Base-by-base conservation (phyloP, 2,113 vertebrate genomes). In the Prionailurus bengalensis region DNA sequence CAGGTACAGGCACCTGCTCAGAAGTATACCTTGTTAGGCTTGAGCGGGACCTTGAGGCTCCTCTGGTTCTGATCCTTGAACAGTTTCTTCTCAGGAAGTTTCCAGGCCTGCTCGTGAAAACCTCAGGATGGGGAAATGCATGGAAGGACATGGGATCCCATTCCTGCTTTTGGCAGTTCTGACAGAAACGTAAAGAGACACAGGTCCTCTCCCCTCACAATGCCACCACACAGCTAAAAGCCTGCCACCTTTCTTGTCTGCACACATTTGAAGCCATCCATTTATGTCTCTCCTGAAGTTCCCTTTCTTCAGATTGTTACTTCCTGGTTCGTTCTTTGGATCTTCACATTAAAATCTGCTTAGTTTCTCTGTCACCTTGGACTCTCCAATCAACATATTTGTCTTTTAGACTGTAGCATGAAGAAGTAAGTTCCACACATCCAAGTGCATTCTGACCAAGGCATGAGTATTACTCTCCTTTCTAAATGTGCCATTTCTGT, bases 101-200 rank as follows among this genome's bases (percentile, higher is more conserved):
- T 17, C 68, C 45, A 61, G 23, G 3, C 10, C 0, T 74, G 21
- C 13, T 2, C 1, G 2, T 88, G 36, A 83, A 65, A 70, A 53
- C 10, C 17, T 14, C 1, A 0, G 2, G 5, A 9, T 66, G 53
- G 29, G 14, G 21, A 91, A 86, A 80, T 8, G 6, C 11, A 29
- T 9, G 23, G 2, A 0, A 21, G 21, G 15, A 33, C 19, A 19
- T 11, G 16, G 1, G 17, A 4, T 2, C 9, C 9, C 0, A 0
- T 31, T 74, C 27, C 27, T 89, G 33, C 31, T 95, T n/a, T 76
- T 45, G 29, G 70, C 1, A 48, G 8, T 55, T 63, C n/a, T 86
- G 45, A 36, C 58, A 63, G 14, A 9, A 68, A 53, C 8, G 55
- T 61, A 51, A 71, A 86, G 36, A 53, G 15, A 58, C 7, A 21